Evolutionary conservation across 2,888 invertebrate genomes (phyloP).

Genomic region (Aporophyla lueneburgensis): DNA sequence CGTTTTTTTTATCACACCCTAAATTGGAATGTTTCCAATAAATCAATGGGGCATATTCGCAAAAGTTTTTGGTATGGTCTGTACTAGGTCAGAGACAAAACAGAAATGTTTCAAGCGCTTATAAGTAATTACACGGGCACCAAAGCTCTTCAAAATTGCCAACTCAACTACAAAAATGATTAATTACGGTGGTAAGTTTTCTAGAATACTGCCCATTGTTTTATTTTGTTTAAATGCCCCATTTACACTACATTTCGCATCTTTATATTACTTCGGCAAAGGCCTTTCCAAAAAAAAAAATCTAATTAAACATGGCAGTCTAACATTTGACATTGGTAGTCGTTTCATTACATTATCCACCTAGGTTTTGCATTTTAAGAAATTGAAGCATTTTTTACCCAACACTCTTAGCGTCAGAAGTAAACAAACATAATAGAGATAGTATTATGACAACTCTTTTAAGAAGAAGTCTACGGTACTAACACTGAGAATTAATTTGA

Average conservation of each 20-base stretch:
- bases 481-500: constrained; percentile 13
- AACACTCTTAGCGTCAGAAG: not conserved
- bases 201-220: not conserved
- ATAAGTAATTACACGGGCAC: not conserved
- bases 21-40: constrained; percentile 20
- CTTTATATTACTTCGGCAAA: not conserved
- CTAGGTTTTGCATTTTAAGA: not conserved
- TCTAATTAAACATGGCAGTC: not conserved
- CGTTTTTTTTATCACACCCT: constrained; percentile 24
- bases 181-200: not conserved
- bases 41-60: constrained; percentile 11
- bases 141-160: not conserved
- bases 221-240: not conserved
- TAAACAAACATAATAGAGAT: not conserved
- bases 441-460: constrained; percentile 20
- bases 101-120: not conserved
- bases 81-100: not conserved
- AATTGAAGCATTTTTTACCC: not conserved
- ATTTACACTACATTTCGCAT: constrained; percentile 3
- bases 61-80: not conserved
- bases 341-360: not conserved
- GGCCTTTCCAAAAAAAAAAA: not conserved
- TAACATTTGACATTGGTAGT: not conserved
- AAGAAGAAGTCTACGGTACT: constrained; percentile 5
- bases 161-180: too few relatives aligned